Percentiles rank a stretch among this genome's conserved stretches.
phyloP scores from a whole-genome alignment of 2,888 invertebrate genomes.

The Drosophila neutralis region DNA sequence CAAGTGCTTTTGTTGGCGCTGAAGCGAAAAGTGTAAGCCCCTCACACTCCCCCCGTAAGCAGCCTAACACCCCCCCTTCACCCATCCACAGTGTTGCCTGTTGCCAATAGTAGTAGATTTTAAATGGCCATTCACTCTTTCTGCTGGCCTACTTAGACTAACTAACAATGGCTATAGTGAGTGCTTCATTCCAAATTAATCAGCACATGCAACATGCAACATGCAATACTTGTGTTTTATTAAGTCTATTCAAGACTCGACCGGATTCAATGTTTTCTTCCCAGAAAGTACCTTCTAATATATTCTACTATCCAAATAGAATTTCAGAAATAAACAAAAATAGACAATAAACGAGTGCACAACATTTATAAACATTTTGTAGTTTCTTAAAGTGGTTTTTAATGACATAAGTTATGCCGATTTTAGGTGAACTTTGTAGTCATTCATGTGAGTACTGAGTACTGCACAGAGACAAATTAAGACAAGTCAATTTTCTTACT shows the following conservation, averaged over 20 bases:
- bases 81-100: neutral
- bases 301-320: neutral
- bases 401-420: neutral
- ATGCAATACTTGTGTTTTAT: neutral
- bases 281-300: neutral
- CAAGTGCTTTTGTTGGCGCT: constrained; percentile 49
- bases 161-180: neutral
- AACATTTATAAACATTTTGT: neutral
- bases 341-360: neutral
- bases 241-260: neutral
- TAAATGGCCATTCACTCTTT: constrained; percentile 45
- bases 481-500: neutral
- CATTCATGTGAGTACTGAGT: too few species aligned
- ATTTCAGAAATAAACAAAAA: neutral
- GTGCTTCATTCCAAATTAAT: neutral
- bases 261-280: neutral
- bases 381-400: neutral
- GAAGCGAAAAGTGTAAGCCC: constrained; percentile 38
- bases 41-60: constrained; percentile 4
- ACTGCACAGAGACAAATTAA: neutral
- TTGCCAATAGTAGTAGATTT: constrained; percentile 19
- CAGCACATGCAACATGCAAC: neutral
- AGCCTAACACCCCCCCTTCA: neutral
- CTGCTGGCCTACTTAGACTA: constrained; percentile 24
- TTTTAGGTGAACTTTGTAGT: neutral